These are phyloP conservation scores for Leucophenga montana DNA, from an alignment of 2,888 invertebrate species.

Conservation along the genomic window DNA sequence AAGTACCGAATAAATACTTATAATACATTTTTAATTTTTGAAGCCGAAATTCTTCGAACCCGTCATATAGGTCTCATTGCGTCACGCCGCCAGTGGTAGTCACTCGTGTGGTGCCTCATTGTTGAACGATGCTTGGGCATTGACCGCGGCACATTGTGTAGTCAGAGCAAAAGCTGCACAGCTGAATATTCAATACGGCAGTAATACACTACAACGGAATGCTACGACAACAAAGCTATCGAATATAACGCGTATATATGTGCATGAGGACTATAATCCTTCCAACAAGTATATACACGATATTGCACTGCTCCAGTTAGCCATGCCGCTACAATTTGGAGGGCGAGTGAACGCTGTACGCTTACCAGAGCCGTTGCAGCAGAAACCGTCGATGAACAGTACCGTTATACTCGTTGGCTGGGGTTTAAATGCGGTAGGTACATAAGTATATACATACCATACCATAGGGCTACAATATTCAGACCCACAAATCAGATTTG, in stretches of 20 bases:
- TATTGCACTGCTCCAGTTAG: conserved; percentile 64
- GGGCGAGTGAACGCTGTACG: conserved; percentile 57
- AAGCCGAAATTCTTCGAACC: too few species aligned
- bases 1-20: conserved; percentile 40
- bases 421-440: conserved; percentile 68
- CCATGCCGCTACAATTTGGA: conserved; percentile 44
- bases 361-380: conserved; percentile 55
- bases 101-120: conserved; percentile 69
- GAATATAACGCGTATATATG: conserved; percentile 53
- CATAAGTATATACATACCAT: not conserved
- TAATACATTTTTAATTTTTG: not conserved
- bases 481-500: too few species aligned
- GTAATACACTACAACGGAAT: conserved; percentile 52
- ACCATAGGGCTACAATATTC: too few species aligned
- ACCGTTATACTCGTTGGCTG: conserved; percentile 69
- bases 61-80: conserved; percentile 59
- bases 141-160: conserved; percentile 71
- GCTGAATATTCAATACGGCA: conserved; percentile 67
- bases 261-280: conserved; percentile 63
- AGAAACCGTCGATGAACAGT: conserved; percentile 44
- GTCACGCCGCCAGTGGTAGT: conserved; percentile 55
- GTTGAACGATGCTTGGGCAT: conserved; percentile 63
- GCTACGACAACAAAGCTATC: conserved; percentile 54
- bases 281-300: conserved; percentile 59
- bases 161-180: conserved; percentile 43